Percentiles rank a stretch among this genome's conserved stretches.
Conservation (phyloP, 1,140 invertebrate genomes). For the Lepidurus apus region DNA sequence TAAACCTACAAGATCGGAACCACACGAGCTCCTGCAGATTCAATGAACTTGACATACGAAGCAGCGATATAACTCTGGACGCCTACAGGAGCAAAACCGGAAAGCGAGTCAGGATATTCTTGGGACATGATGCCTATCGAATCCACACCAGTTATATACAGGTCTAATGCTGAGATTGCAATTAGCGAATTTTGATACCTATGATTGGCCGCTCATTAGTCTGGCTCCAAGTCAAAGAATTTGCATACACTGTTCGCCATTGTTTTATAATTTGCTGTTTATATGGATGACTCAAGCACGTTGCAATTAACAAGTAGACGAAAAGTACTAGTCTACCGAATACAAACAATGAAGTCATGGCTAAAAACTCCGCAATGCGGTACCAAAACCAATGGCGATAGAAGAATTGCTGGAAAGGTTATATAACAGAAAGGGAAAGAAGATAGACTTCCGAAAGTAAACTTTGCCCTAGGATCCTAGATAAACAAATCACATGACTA, state of each 20-base stretch:
- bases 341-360: not conserved
- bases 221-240: not conserved
- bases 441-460: not conserved
- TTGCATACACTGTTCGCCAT: not conserved
- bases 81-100: conserved; percentile 26
- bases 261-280: not conserved
- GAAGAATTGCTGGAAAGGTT: not conserved
- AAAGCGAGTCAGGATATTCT: conserved; percentile 36
- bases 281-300: conserved; percentile 1
- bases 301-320: not conserved
- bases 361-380: not conserved
- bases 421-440: not conserved
- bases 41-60: conserved; percentile 80
- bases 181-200: not conserved
- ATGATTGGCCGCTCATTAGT: not conserved
- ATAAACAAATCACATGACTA: not conserved
- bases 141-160: not conserved
- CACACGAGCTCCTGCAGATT: conserved; percentile 71
- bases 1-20: conserved; percentile 68
- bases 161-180: not conserved
- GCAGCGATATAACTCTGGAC: conserved; percentile 62
- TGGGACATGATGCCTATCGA: conserved; percentile 41
- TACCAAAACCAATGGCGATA: not conserved
- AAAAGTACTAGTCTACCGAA: not conserved
- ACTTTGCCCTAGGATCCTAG: not conserved